Conservation (phyloP, 2,113 vertebrate genomes). For the Periophthalmodon schlosseri region DNA sequence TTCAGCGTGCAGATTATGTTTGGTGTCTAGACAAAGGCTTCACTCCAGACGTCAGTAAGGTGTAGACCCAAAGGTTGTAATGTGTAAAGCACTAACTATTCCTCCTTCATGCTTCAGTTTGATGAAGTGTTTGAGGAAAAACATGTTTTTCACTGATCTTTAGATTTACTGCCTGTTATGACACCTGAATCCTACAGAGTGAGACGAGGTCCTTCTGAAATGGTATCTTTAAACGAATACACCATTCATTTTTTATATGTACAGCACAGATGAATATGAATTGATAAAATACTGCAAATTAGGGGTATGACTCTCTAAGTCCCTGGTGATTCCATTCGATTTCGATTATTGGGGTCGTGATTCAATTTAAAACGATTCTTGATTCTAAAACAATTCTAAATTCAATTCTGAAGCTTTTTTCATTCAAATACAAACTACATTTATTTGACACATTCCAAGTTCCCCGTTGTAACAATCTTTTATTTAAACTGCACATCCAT, state of each 20-base stretch:
- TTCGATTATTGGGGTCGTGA: too few species aligned
- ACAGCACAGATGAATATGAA: background rate
- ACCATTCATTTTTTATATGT: background rate
- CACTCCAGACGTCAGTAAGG: slow-evolving; percentile 6
- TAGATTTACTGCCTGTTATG: slow-evolving; percentile 80
- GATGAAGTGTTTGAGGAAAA: slow-evolving; percentile 39
- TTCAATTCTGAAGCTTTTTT: too few species aligned
- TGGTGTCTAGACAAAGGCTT: slow-evolving; percentile 18
- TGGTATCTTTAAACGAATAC: slow-evolving; percentile 8
- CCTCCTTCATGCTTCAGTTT: slow-evolving; percentile 56
- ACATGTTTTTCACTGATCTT: slow-evolving; percentile 78
- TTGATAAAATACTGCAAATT: background rate
- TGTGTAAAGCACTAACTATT: slow-evolving; percentile 45
- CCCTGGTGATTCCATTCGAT: too few species aligned
- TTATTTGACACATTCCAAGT: too few species aligned
- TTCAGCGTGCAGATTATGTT: slow-evolving; percentile 2
- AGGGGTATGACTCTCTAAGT: too few species aligned
- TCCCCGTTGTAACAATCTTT: too few species aligned
- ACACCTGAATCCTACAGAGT: slow-evolving; percentile 81
- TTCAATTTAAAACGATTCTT: too few species aligned
- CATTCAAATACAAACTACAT: too few species aligned
- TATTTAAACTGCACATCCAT: too few species aligned
- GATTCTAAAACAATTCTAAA: too few species aligned
- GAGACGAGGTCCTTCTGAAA: slow-evolving; percentile 60
- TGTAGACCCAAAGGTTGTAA: slow-evolving; percentile 8